Evolutionary conservation across 2,797 vertebrate species (phyloP).

Genomic region (Paramormyrops hopkinsi): DNA sequence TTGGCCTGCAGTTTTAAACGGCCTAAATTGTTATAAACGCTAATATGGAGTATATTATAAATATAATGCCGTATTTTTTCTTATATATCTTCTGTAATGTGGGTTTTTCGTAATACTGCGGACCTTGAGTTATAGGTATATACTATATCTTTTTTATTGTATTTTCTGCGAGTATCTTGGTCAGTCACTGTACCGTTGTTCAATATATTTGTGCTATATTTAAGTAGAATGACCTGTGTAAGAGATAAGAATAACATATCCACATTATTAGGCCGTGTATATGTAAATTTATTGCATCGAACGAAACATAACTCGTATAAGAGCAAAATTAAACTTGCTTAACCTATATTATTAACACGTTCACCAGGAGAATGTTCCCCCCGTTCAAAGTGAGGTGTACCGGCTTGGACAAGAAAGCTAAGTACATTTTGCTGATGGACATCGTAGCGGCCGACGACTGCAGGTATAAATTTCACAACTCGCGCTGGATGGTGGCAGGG

Average conservation of each 20-base stretch:
- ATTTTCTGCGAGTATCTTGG: not conserved
- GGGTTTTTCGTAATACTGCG: not conserved
- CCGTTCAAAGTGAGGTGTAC: slow-evolving; percentile 97
- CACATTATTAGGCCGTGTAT: not conserved
- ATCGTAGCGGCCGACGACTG: slow-evolving; percentile 97
- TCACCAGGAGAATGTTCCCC: slow-evolving; percentile 88
- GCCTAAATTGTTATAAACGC: slow-evolving; percentile 32
- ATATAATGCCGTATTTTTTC: not conserved
- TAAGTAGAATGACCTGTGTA: not conserved
- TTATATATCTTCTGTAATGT: not conserved
- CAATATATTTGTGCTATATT: not conserved
- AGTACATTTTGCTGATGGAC: slow-evolving; percentile 97
- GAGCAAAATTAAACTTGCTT: not conserved
- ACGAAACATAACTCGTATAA: not conserved
- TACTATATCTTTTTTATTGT: not conserved
- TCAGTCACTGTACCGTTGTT: not conserved
- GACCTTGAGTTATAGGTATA: not conserved
- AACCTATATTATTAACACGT: not conserved
- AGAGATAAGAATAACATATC: not conserved
- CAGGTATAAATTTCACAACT: slow-evolving; percentile 98
- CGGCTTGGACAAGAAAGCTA: slow-evolving; percentile 97
- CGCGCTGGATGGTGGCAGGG: slow-evolving; percentile 97
- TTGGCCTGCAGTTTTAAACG: slow-evolving; percentile 44
- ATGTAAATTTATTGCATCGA: not conserved
- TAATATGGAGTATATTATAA: slow-evolving; percentile 27